Base-by-base conservation (phyloP, 2,888 invertebrate species). In the Dynastes maya region DNA sequence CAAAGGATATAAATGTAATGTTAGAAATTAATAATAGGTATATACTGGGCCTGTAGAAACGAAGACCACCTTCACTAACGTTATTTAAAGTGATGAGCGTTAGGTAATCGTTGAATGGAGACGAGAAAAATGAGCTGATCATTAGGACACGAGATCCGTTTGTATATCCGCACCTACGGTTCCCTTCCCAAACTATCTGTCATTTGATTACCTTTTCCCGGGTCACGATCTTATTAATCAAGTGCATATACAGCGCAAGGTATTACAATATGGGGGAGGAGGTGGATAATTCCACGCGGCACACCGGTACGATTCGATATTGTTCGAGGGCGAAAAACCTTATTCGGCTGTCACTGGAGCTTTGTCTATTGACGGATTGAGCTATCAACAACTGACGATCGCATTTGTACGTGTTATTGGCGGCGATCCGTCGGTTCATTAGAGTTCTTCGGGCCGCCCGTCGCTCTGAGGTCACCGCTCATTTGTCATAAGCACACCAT, bases 381-480 rank as follows among this genome's bases (percentile, higher is more conserved):
- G 87, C 87, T 86, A 87, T 88, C 87, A 87, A 84, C 85, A 83
- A 84, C 86, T 86, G 87, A 85, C 86, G 87, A 85, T 85, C 86
- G 82, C 86, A 87, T 86, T 86, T 86, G 85, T 87, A 84, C 85
- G 82, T 80, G 84, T 85, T 85, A 85, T 85, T 72, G 84, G 82
- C 84, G 85, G 86, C 84, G 86, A 86, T 87, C 85, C 80, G 81
- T 84, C 82, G 83, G 83, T 87, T 88, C 87, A 87, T 88, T 88
- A 88, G 86, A 83, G 82, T 81, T 83, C 84, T 83, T 84, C 84
- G 85, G 82, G 80, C 72, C 81, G 83, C 87, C 86, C 82, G 86
- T 84, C 82, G 86, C 75, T 85, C 72, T 72, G 84, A 86, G 87
- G 86, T 87, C 87, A 86, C 84, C 85, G 85, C 85, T 87, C 88